Evolutionary conservation across 2,113 vertebrate species (phyloP).

Genomic region (Cinclus cinclus): DNA sequence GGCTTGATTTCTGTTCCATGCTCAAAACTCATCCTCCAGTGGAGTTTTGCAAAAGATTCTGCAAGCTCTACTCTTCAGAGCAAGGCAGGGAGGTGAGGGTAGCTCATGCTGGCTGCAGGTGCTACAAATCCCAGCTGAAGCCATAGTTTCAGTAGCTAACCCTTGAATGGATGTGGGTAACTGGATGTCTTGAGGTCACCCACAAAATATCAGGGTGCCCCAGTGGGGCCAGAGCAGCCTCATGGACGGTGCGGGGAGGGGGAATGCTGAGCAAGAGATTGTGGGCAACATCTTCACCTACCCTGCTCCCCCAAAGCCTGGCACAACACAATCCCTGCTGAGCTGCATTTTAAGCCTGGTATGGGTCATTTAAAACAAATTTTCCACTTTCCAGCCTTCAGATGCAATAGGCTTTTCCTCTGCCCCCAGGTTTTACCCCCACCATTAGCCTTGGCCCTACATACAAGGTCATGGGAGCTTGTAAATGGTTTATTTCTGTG

Average conservation of each 20-base stretch:
- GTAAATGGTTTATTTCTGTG: slow-evolving; percentile 22
- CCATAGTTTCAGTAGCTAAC: fast-evolving
- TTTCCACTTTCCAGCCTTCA: background rate
- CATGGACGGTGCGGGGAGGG: fast-evolving
- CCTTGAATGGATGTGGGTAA: background rate
- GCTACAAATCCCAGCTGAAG: background rate
- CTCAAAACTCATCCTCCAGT: background rate
- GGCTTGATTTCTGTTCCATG: background rate
- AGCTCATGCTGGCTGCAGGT: background rate
- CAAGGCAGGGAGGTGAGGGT: fast-evolving
- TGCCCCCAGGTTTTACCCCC: background rate
- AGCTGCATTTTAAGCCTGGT: background rate
- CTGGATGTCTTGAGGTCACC: background rate
- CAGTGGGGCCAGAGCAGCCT: background rate
- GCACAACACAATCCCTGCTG: background rate
- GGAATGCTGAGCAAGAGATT: background rate
- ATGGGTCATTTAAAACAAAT: background rate
- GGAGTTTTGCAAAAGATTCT: background rate
- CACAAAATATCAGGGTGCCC: background rate
- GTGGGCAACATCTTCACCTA: background rate
- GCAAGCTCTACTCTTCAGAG: background rate
- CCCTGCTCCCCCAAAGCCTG: fast-evolving
- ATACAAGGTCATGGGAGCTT: background rate
- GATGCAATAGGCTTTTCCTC: background rate
- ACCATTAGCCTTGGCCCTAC: background rate